Base-by-base conservation (phyloP, 2,888 invertebrate species). In the Thymelicus acteon region DNA sequence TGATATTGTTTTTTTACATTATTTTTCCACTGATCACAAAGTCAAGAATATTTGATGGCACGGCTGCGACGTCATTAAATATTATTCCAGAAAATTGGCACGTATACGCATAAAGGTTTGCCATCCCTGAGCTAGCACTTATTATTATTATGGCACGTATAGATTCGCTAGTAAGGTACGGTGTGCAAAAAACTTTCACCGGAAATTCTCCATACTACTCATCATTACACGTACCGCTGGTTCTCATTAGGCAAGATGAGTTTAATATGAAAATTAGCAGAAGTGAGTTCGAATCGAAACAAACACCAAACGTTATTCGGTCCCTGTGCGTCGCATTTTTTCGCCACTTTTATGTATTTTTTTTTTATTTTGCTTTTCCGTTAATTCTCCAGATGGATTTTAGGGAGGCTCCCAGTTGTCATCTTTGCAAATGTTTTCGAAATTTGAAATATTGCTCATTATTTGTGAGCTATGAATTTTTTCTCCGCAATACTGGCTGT, bases 311-410 rank as follows among this genome's bases (percentile, higher is more conserved):
- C 75, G 75, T 78, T 76, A 49, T 73, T 74, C 60, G 73, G 74
- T 80, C 85, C 87, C 86, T 80, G 69, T 76, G 87, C 79, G 84
- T 78, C 80, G 77, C 78, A 77, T 78, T 81, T 84, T 89, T 83
- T 57, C 8, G 31, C 81, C 79, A 64, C 49, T 60, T 64, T 71
- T 60, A 39, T 68, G 39, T 69, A 62, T 60, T 60, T 66, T 82
- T 66, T 82, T 81, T 81, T 81, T 88, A 86, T 83, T 83, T 80
- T 73, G 76, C 78, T 85, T 86, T 89, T 87, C 87, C 84, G 85
- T 83, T 88, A 90, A 90, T 91, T 86, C 85, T 74, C 81, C 81
- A 87, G 84, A 91, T 92, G 90, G 86, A 86, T 91, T 90, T 86
- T 75, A 79, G 81, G 80, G 82, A 77, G 79, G 74, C 61, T 70